phyloP scores from a whole-genome alignment of 2,113 vertebrate genomes.

The Himantopus leucocephalus region DNA sequence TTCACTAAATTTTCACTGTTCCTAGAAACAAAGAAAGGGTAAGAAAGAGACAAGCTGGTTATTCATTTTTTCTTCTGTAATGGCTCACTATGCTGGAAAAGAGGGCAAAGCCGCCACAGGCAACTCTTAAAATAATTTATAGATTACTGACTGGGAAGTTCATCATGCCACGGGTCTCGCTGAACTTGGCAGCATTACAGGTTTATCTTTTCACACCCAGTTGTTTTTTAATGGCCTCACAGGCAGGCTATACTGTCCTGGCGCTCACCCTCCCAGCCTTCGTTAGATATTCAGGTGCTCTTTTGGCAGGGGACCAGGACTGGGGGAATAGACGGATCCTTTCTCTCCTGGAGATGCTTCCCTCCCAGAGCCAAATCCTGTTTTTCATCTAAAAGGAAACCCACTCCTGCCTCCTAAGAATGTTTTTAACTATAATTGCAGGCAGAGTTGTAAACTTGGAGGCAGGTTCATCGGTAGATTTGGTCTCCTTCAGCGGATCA shows the following conservation, averaged over 20 bases:
- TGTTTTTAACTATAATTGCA: not conserved
- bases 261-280: not conserved
- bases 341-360: not conserved
- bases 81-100: not conserved
- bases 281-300: not conserved
- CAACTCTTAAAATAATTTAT: slow-evolving; percentile 23
- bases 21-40: not conserved
- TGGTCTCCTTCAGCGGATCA: not conserved
- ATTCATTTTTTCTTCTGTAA: not conserved
- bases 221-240: slow-evolving; percentile 7
- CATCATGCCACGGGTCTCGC: not conserved
- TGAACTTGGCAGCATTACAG: slow-evolving; percentile 10
- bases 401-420: not conserved
- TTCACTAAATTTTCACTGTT: not conserved
- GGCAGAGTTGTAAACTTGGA: not conserved
- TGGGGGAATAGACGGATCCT: not conserved
- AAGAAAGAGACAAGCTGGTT: not conserved
- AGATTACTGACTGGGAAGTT: not conserved
- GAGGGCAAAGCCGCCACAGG: not conserved
- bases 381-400: not conserved
- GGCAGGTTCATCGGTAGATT: not conserved
- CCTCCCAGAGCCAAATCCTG: not conserved
- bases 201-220: slow-evolving; percentile 37
- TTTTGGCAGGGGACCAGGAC: not conserved
- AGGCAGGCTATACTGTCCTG: not conserved